These are phyloP conservation scores for Phoeniculus purpureus DNA, from an alignment of 2,797 vertebrate genomes.

Conservation along the genomic window DNA sequence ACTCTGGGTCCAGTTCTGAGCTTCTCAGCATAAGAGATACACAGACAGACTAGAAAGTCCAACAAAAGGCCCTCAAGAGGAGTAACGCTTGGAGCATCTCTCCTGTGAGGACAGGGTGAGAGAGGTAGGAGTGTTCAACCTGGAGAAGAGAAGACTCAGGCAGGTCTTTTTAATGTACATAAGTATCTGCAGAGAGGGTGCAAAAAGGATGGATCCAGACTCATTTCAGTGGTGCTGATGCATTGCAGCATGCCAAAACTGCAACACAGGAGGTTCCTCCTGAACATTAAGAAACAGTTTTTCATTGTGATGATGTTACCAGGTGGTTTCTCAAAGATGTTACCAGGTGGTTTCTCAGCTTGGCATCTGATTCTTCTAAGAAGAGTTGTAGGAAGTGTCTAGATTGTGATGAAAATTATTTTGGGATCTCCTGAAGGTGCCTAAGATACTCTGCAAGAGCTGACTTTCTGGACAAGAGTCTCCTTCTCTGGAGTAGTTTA, in stretches of 20 bases:
- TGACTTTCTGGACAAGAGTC: neutral
- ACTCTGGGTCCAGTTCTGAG: neutral
- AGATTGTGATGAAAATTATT: neutral
- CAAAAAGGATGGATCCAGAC: accelerated
- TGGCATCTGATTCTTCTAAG: neutral
- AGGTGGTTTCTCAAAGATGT: neutral
- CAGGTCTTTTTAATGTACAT: neutral
- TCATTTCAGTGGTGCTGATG: neutral
- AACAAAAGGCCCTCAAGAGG: neutral
- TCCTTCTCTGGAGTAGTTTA: too few species aligned
- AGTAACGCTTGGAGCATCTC: neutral
- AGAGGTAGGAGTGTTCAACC: neutral
- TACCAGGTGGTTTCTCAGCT: neutral
- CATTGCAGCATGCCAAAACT: neutral
- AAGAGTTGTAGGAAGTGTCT: neutral
- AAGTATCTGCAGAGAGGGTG: neutral
- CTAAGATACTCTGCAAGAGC: neutral
- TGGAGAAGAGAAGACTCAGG: neutral
- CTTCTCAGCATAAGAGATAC: neutral
- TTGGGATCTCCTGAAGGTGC: neutral
- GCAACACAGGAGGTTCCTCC: neutral
- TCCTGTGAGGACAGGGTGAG: neutral
- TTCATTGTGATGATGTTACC: neutral
- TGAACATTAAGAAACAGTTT: neutral
- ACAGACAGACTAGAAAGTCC: neutral